phyloP scores from a whole-genome alignment of 2,797 vertebrate genomes.

The Chaetophractus vellerosus region DNA sequence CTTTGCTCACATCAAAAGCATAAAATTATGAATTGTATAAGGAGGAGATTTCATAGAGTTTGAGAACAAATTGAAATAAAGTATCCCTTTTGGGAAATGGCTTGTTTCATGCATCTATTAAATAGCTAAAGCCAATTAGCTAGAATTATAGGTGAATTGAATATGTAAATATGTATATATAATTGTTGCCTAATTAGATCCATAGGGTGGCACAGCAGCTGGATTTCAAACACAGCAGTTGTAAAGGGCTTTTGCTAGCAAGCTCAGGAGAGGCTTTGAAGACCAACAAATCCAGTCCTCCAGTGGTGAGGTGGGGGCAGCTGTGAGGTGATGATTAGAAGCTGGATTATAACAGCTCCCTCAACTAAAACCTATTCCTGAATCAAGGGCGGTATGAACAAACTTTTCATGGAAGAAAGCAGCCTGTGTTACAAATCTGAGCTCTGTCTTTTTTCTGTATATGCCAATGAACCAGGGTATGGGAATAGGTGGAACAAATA shows the following conservation, averaged over 20 bases:
- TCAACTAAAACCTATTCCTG: neutral
- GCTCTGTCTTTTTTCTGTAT: neutral
- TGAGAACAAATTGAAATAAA: neutral
- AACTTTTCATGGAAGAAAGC: neutral
- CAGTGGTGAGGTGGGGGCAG: accelerated
- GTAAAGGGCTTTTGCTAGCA: neutral
- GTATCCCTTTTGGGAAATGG: neutral
- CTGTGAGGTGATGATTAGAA: neutral
- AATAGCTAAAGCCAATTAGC: conserved; percentile 38
- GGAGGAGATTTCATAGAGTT: neutral
- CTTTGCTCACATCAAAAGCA: conserved; percentile 29
- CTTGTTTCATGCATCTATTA: conserved; percentile 31
- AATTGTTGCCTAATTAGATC: neutral
- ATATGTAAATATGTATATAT: conserved; percentile 12
- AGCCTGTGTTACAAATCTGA: neutral
- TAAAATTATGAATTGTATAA: neutral
- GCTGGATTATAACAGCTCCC: neutral
- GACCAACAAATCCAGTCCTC: too few species aligned
- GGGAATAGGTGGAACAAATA: neutral
- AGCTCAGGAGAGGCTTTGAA: neutral
- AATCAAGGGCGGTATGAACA: accelerated
- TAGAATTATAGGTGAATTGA: conserved; percentile 43
- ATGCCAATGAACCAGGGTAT: neutral
- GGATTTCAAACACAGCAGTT: neutral
- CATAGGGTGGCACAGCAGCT: neutral